Evolutionary conservation across 1,140 invertebrate genomes (phyloP).

Genomic region (Cydia splendana): DNA sequence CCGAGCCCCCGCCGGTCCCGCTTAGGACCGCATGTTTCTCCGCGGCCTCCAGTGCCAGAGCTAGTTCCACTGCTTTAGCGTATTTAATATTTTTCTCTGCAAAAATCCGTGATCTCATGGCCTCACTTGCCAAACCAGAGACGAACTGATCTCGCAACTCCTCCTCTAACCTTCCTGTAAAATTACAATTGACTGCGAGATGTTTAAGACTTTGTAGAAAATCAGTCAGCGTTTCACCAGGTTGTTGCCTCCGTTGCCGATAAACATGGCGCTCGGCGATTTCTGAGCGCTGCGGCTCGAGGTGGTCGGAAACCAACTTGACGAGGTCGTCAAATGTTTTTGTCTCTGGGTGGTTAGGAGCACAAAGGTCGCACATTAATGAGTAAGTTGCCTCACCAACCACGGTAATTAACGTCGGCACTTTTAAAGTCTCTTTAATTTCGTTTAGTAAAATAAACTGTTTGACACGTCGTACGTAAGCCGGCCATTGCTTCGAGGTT

Average conservation of each 20-base stretch:
- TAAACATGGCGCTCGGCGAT: background rate
- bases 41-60: conserved; percentile 8
- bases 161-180: background rate
- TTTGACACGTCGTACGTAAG: conserved; percentile 1
- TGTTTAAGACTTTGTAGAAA: too few relatives aligned
- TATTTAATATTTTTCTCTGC: background rate
- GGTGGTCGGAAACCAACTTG: background rate
- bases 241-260: background rate
- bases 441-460: conserved; percentile 13
- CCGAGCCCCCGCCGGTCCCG: too few relatives aligned
- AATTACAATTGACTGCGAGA: background rate
- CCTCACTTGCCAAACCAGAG: background rate
- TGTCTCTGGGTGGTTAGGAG: background rate
- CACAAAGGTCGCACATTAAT: background rate
- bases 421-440: background rate
- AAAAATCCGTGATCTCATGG: conserved; percentile 1
- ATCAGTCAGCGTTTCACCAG: background rate
- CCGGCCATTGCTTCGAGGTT: background rate
- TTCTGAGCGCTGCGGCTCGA: conserved; percentile 10
- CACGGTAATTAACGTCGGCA: background rate
- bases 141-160: background rate
- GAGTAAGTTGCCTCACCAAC: background rate
- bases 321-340: conserved; percentile 15
- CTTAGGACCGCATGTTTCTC: background rate
- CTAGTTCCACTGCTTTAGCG: background rate